These are phyloP conservation scores for Nibea coibor DNA, from an alignment of 2,113 vertebrate species.

Conservation along the genomic window DNA sequence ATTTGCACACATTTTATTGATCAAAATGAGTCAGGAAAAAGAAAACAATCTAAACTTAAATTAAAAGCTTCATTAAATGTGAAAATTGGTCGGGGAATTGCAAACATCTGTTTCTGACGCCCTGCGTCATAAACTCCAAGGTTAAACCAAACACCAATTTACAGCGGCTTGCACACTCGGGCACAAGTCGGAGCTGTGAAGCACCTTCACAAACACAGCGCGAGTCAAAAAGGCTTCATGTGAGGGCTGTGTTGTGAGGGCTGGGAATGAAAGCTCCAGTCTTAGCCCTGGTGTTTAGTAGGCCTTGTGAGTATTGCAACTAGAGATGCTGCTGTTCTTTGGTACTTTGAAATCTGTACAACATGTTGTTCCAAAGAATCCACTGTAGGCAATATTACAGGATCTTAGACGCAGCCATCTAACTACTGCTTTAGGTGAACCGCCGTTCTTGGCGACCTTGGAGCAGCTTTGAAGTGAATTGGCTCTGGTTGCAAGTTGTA, in stretches of 20 bases:
- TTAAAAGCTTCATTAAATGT: slow-evolving; percentile 87
- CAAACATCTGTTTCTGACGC: slow-evolving; percentile 83
- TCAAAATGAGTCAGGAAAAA: slow-evolving; percentile 73
- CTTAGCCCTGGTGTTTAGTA: slow-evolving; percentile 40
- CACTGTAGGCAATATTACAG: not conserved
- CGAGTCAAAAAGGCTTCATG: slow-evolving; percentile 66
- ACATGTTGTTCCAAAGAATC: slow-evolving; percentile 11
- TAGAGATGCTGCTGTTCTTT: slow-evolving; percentile 22
- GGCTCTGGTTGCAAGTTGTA: slow-evolving; percentile 58
- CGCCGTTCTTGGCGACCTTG: slow-evolving; percentile 66
- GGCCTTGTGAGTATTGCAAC: slow-evolving; percentile 21
- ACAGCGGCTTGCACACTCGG: slow-evolving; percentile 56
- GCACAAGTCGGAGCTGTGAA: slow-evolving; percentile 46
- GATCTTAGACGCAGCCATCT: not conserved
- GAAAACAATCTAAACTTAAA: slow-evolving; percentile 83
- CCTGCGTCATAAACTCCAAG: slow-evolving; percentile 80
- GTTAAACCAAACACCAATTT: slow-evolving; percentile 83
- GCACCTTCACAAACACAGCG: slow-evolving; percentile 49
- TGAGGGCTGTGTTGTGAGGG: slow-evolving; percentile 36
- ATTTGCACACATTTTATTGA: slow-evolving; percentile 84
- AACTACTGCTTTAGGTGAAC: slow-evolving; percentile 14
- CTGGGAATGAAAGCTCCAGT: slow-evolving; percentile 46
- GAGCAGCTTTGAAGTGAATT: slow-evolving; percentile 68
- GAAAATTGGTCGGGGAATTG: slow-evolving; percentile 85
- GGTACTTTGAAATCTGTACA: slow-evolving; percentile 39